Conservation (phyloP, 2,888 invertebrate species). For the Oligia strigilis region DNA sequence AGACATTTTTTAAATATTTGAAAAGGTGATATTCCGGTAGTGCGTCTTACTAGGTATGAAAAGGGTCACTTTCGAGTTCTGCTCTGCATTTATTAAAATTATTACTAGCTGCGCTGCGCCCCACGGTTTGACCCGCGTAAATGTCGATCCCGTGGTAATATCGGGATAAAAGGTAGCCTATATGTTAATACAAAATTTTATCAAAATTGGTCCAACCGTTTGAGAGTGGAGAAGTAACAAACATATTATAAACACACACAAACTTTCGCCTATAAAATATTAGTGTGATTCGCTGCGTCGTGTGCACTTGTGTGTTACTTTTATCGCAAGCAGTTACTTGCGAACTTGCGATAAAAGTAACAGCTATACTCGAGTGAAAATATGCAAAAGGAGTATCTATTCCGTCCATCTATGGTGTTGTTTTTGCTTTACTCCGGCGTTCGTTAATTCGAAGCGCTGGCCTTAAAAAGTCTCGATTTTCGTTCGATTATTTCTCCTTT, state of each 20-base stretch:
- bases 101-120: too few species aligned
- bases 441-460: conserved; percentile 43
- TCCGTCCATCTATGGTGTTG: conserved; percentile 10
- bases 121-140: too few species aligned
- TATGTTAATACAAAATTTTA: too few species aligned
- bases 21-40: conserved; percentile 40
- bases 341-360: neutral
- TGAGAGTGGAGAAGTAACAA: too few species aligned
- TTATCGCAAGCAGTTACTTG: neutral
- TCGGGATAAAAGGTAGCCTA: too few species aligned
- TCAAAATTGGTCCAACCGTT: too few species aligned
- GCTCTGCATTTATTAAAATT: conserved; percentile 7
- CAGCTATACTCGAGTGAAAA: conserved; percentile 7
- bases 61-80: conserved; percentile 20
- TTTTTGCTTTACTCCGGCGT: conserved; percentile 26
- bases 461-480: conserved; percentile 47
- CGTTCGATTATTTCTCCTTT: conserved; percentile 49
- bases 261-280: too few species aligned
- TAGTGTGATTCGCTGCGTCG: neutral
- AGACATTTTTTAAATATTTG: conserved; percentile 42
- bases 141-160: too few species aligned
- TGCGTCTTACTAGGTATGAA: neutral
- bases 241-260: too few species aligned
- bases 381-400: neutral
- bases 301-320: neutral